These are phyloP conservation scores for Aleadryas rufinucha DNA, from an alignment of 2,113 vertebrate species.

Conservation along the genomic window DNA sequence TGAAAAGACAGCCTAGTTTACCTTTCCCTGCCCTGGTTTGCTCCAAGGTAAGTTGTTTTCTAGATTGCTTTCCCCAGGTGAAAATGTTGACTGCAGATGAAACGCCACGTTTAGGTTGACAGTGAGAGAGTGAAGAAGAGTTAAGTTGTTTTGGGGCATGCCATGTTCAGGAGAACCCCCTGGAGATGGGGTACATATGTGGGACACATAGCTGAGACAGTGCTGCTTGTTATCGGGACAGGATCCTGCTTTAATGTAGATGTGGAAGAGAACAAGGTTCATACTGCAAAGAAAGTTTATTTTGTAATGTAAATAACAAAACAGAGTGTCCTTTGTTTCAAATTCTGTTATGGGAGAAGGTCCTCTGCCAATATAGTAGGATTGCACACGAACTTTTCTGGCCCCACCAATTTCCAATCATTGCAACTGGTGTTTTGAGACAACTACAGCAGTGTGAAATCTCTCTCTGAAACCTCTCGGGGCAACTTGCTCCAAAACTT, in stretches of 20 bases:
- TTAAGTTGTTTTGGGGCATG: neutral
- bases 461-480: neutral
- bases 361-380: neutral
- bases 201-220: neutral
- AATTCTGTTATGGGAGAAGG: neutral
- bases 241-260: neutral
- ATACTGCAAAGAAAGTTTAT: neutral
- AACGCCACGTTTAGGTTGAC: neutral
- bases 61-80: neutral
- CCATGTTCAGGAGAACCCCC: accelerated
- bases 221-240: neutral
- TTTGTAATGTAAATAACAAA: neutral
- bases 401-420: neutral
- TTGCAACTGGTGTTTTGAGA: neutral
- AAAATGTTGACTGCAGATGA: neutral
- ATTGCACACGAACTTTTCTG: neutral
- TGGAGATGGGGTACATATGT: neutral
- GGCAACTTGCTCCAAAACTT: neutral
- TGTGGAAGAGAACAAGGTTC: neutral
- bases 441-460: neutral
- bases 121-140: neutral
- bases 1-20: neutral
- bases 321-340: neutral
- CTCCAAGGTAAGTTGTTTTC: neutral
- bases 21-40: neutral